Percentiles rank a stretch among this genome's conserved stretches.
Evolutionary conservation across 2,797 vertebrate genomes (phyloP).

Genomic region (Lacerta bilineata): DNA sequence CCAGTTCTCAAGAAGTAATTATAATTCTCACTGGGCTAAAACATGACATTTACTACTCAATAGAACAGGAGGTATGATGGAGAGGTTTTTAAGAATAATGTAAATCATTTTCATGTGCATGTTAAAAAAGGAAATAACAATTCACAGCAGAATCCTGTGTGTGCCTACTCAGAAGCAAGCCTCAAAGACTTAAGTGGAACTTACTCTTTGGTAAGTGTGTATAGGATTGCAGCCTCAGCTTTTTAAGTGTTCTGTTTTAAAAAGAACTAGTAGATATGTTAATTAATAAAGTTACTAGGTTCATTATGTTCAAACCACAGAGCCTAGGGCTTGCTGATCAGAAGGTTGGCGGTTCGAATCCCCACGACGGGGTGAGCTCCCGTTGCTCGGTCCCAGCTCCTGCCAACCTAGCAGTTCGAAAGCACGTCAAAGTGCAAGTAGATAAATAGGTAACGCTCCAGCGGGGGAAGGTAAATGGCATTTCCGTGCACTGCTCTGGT

Average conservation of each 20-base stretch:
- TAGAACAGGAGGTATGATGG: constrained; percentile 2
- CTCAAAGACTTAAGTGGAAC: background rate
- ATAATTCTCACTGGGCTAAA: constrained; percentile 23
- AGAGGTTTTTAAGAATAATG: constrained; percentile 26
- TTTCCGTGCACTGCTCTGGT: too few species aligned
- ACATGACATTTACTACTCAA: constrained; percentile 25
- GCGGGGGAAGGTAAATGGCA: too few species aligned
- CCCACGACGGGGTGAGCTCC: too few species aligned
- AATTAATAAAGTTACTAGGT: background rate
- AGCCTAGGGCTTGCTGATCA: too few species aligned
- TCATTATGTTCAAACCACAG: background rate
- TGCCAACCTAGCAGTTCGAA: too few species aligned
- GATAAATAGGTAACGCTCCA: too few species aligned
- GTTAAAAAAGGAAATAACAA: background rate
- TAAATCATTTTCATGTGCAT: background rate
- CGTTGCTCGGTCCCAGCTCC: too few species aligned
- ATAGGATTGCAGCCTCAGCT: too few species aligned
- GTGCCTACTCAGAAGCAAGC: background rate
- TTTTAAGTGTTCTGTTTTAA: background rate
- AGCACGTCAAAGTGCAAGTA: too few species aligned
- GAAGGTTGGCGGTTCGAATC: too few species aligned
- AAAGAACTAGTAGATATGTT: background rate
- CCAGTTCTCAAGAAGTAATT: constrained; percentile 37
- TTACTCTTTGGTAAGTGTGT: background rate
- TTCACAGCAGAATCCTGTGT: background rate